Percentiles rank a stretch among this genome's conserved stretches.
Conservation (phyloP, 2,797 vertebrate species). For the Argya squamiceps region DNA sequence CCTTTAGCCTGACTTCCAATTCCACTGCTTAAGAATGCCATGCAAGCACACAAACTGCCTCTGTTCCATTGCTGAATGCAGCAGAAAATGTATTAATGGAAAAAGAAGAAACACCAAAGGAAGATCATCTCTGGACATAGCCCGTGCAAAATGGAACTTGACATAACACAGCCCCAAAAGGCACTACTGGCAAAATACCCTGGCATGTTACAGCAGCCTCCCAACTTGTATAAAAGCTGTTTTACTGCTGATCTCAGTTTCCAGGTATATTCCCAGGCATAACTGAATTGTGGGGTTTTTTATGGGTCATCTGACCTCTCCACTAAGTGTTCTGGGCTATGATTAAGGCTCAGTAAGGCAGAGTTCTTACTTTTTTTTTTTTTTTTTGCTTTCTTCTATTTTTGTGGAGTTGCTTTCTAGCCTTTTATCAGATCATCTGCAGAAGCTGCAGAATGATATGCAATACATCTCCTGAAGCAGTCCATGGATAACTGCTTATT, state of each 20-base stretch:
- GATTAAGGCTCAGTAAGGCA: not conserved
- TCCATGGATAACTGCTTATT: not conserved
- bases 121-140: not conserved
- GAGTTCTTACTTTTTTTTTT: not conserved
- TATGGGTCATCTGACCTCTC: not conserved
- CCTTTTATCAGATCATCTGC: not conserved
- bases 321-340: not conserved
- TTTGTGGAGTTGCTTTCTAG: not conserved
- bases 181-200: not conserved
- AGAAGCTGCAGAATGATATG: not conserved
- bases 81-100: not conserved
- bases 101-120: not conserved
- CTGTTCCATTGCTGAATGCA: not conserved
- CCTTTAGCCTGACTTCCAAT: not conserved
- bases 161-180: constrained; percentile 15
- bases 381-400: not conserved
- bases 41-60: not conserved
- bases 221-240: constrained; percentile 1
- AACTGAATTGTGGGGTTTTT: not conserved
- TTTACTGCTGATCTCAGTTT: constrained; percentile 46
- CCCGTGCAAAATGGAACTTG: constrained; percentile 38
- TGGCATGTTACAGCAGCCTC: constrained; percentile 44
- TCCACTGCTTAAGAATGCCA: not conserved
- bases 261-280: not conserved
- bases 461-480: not conserved